Conservation (phyloP, 2,797 vertebrate genomes). For the Alca torda region DNA sequence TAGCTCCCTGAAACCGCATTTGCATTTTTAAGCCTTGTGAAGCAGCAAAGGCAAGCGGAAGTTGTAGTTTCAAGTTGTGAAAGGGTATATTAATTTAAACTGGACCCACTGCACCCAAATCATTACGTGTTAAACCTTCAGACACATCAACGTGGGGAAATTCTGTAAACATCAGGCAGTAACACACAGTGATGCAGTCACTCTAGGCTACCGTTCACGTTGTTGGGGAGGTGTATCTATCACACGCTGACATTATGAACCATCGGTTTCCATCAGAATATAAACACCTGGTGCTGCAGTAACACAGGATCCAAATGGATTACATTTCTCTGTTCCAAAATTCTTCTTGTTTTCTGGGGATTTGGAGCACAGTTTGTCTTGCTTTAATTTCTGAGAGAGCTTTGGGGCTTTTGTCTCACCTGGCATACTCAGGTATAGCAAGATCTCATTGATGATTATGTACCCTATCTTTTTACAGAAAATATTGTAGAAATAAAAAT, state of each 20-base stretch:
- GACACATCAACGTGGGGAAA: not conserved
- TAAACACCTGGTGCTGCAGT: not conserved
- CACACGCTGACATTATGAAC: not conserved
- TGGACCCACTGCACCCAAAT: not conserved
- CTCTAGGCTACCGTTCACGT: not conserved
- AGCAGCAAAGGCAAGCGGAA: not conserved
- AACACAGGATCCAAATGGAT: slow-evolving; percentile 6
- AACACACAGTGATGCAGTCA: not conserved
- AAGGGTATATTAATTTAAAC: not conserved
- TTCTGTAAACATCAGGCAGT: not conserved
- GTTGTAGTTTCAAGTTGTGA: not conserved
- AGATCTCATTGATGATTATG: not conserved
- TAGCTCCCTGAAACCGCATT: not conserved
- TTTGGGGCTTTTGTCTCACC: not conserved
- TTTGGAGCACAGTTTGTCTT: slow-evolving; percentile 39
- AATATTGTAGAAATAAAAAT: not conserved
- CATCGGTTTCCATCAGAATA: not conserved
- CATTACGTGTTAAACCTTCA: not conserved
- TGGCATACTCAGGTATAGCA: not conserved
- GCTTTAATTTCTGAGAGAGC: slow-evolving; percentile 46
- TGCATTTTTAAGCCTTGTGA: not conserved
- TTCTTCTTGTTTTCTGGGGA: slow-evolving; percentile 37
- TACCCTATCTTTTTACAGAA: not conserved
- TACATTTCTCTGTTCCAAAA: not conserved
- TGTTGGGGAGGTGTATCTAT: not conserved